A percentile compares a stretch with the other conserved stretches of the same genome.
Evolutionary conservation across 2,888 invertebrate genomes (phyloP).

Genomic region (Tuta absoluta): DNA sequence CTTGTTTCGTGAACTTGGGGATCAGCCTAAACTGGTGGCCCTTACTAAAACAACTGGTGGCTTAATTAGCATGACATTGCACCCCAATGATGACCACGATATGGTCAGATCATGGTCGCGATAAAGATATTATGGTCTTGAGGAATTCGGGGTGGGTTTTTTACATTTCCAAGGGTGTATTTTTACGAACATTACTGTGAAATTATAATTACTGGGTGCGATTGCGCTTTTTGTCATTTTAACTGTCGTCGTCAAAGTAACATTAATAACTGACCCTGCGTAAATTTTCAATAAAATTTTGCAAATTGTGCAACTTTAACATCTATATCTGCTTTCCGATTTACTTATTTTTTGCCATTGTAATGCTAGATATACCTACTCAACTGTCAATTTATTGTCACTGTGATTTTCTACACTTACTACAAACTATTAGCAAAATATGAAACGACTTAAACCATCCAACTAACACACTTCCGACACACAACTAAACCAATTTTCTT

Average conservation of each 20-base stretch:
- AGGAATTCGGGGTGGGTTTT: slow-evolving; percentile 36
- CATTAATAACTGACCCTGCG: neutral
- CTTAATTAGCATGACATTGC: slow-evolving; percentile 62
- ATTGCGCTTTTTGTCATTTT: neutral
- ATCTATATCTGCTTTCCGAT: too few relatives aligned
- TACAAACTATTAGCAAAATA: too few relatives aligned
- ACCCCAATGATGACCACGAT: slow-evolving; percentile 36
- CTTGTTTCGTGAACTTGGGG: neutral
- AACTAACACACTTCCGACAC: too few relatives aligned
- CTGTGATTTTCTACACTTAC: too few relatives aligned
- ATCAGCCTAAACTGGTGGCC: neutral
- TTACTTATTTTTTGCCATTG: too few relatives aligned
- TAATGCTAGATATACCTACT: too few relatives aligned
- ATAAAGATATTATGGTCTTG: slow-evolving; percentile 32
- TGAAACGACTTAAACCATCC: too few relatives aligned
- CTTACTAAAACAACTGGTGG: neutral
- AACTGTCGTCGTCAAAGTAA: neutral
- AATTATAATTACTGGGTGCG: slow-evolving; percentile 51
- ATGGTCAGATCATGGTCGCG: slow-evolving; percentile 29
- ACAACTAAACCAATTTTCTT: too few relatives aligned
- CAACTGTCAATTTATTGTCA: too few relatives aligned
- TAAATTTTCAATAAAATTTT: too few relatives aligned
- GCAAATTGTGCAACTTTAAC: too few relatives aligned
- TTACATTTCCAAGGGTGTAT: neutral
- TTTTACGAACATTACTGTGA: slow-evolving; percentile 47